phyloP scores from a whole-genome alignment of 1,140 invertebrate genomes.

The Mercenaria mercenaria region DNA sequence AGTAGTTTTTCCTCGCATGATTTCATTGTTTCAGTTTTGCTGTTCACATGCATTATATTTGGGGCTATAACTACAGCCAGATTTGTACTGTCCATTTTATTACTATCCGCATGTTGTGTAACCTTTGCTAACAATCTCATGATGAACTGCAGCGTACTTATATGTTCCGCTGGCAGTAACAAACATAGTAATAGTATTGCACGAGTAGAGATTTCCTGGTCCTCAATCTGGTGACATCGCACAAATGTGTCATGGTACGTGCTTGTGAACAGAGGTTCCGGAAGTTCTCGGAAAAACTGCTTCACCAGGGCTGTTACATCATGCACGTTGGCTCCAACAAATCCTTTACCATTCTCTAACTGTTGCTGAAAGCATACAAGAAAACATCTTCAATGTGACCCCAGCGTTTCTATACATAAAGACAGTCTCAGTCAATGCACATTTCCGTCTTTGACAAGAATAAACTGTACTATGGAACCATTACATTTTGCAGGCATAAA shows the following conservation, averaged over 20 bases:
- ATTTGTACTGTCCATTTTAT: constrained; percentile 94
- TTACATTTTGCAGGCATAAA: too few relatives aligned
- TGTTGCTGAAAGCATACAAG: constrained; percentile 79
- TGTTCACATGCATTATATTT: constrained; percentile 92
- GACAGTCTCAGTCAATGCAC: too few relatives aligned
- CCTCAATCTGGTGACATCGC: constrained; percentile 87
- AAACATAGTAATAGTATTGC: constrained; percentile 89
- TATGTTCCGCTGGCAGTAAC: constrained; percentile 89
- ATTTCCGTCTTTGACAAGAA: too few relatives aligned
- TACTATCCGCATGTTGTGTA: constrained; percentile 89
- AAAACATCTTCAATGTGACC: too few relatives aligned
- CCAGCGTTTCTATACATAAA: too few relatives aligned
- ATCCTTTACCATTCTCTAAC: constrained; percentile 81
- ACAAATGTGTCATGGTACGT: constrained; percentile 91
- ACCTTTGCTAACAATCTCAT: constrained; percentile 90
- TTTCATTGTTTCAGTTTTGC: constrained; percentile 87
- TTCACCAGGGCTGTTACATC: constrained; percentile 94
- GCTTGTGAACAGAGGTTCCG: constrained; percentile 92
- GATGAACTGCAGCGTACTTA: constrained; percentile 90
- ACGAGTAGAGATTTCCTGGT: constrained; percentile 84
- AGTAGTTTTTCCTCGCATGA: constrained; percentile 80
- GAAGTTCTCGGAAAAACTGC: constrained; percentile 92
- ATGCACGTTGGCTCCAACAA: constrained; percentile 88
- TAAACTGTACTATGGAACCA: too few relatives aligned
- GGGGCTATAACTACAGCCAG: constrained; percentile 93